Base-by-base conservation (phyloP, 2,113 vertebrate genomes). In the Embiotoca jacksoni region DNA sequence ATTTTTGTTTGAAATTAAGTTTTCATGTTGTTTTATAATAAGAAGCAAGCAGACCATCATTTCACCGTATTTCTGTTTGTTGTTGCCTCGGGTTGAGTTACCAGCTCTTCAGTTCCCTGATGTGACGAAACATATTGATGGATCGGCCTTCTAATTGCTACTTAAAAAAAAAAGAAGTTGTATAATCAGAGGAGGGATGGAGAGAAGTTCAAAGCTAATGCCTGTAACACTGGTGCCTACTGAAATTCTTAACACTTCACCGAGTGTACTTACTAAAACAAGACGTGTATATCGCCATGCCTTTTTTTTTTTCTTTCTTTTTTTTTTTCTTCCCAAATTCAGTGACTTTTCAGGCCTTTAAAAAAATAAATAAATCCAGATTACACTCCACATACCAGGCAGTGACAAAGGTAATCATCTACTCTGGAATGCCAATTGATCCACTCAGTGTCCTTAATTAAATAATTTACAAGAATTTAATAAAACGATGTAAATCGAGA, bases 221-320 rank as follows among this genome's bases (percentile, higher is more conserved):
- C 82, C 72, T 91, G 72, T 63, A 85, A 92, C 82, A 84, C 80
- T 84, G 83, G 86, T 90, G 90, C 91, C 90, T 92, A 82, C 68
- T 79, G 64, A 82, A 79, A 84, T 30, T 33, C 69, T 72, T 53
- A 72, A 81, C 68, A 59, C 75, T 85, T 87, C 68, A 84, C 74
- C 59, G 70, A 9, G 63, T 80, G 68, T 86, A 83, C 82, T 87
- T 88, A 81, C 47, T 76, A 50, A 57, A 72, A 55, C 33, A 75
- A 52, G 73, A 85, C 7, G 65, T 56, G 64, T 36, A 1, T 11
- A 15, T 63, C 23, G 32, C 53, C 52, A 62, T 68, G 64, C 70
- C 77, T 84, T 82, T 56, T 83, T 33, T 52, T 75, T 32, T 55
- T 9, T 84, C 81, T 56, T 83, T 33, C 47, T 75, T 32, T 55